Conservation (phyloP, 1,140 invertebrate genomes). For the Anoplophora glabripennis region DNA sequence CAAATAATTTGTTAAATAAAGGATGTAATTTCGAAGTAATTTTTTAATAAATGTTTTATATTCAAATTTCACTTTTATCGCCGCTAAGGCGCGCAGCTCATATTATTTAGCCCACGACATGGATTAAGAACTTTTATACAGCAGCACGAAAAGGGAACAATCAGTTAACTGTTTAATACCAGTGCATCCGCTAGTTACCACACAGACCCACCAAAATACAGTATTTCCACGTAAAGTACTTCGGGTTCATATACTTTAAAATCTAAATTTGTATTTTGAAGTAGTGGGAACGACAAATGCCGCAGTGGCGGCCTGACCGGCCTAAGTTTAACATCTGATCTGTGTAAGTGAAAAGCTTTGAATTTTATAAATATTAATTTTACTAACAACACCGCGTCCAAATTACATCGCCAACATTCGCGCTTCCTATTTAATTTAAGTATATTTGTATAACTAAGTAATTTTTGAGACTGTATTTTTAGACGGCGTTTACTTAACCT, state of each 20-base stretch:
- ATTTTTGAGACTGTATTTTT: too few species aligned
- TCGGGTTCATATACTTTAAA: slow-evolving; percentile 31
- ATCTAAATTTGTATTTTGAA: slow-evolving; percentile 39
- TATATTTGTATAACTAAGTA: too few species aligned
- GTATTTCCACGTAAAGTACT: slow-evolving; percentile 11
- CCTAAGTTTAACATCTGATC: slow-evolving; percentile 38
- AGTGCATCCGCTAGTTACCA: not conserved
- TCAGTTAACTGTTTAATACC: not conserved
- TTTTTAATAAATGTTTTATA: too few species aligned
- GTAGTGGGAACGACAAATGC: slow-evolving; percentile 36
- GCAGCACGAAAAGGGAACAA: too few species aligned
- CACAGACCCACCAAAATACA: not conserved
- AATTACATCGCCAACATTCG: too few species aligned
- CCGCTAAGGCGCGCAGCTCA: too few species aligned
- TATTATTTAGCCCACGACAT: too few species aligned
- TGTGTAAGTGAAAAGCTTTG: slow-evolving; percentile 31
- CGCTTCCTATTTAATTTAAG: too few species aligned
- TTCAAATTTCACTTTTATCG: not conserved
- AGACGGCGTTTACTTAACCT: not conserved
- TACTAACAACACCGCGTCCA: too few species aligned
- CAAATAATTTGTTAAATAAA: too few species aligned
- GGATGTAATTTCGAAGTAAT: too few species aligned
- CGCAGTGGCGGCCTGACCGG: slow-evolving; percentile 43
- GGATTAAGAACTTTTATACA: too few species aligned
- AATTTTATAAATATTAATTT: not conserved